Base-by-base conservation (phyloP, 2,797 vertebrate genomes). In the Spea hammondii region DNA sequence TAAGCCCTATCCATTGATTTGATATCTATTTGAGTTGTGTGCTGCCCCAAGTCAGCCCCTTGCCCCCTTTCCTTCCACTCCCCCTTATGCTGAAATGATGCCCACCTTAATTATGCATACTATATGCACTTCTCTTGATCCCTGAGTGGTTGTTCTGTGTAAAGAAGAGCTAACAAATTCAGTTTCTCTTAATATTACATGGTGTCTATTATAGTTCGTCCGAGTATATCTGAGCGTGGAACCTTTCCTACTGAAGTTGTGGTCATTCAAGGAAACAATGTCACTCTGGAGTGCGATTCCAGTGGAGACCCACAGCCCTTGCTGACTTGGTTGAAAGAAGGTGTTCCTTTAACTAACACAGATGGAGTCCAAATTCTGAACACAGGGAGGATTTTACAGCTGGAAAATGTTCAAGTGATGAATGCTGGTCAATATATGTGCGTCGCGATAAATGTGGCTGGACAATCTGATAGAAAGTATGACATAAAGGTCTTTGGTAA, bases 381-480 rank as follows among this genome's bases (percentile, higher is more conserved):
- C 0, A 93, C 93, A 2, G 96, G 96, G 1, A 88, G 67, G 9
- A 74, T 92, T 44, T 86, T 99, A 80, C 92, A 89, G 65, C 89
- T 99, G 83, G 91, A 90, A 83, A 92, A 89, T 0, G 83, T 90
- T 46, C 93, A 89, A 8, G 87, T 98, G 77, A 92, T 94, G 0
- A 93, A 99, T 88, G 95, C 93, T 0, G 98, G 98, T 7, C 95
- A 92, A 77, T 99, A 99, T 75, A 90, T 93, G 64, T 99, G 98
- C 14, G 89, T 98, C 3, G 96, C 96, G 76, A 85, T 95, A 65
- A 99, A 98, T 51, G 89, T 93, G 62, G 97, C 95, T 0, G 98
- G 97, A 77, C 94, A 99, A 84, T 86, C 92, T 0, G 96, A 99
- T 88, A 94, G 87, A 84, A 96, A 94, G 83, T 93, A 94, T 0